Evolutionary conservation across 1,140 invertebrate species (phyloP).

Genomic region (Coelopa frigida): DNA sequence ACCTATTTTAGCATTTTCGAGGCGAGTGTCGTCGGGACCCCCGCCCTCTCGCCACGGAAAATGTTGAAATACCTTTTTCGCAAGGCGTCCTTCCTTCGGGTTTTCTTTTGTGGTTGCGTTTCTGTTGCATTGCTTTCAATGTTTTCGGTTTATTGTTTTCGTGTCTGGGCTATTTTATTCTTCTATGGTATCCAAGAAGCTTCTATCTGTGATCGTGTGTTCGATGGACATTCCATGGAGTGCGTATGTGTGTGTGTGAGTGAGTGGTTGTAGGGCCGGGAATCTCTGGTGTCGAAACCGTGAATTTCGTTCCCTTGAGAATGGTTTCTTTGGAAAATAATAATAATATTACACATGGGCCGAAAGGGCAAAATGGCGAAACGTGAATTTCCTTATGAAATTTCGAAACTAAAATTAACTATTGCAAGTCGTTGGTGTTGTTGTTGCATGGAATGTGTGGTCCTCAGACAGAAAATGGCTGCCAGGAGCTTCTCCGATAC

Average conservation of each 20-base stretch:
- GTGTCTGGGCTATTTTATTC: slow-evolving; percentile 7
- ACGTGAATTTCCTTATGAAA: not conserved
- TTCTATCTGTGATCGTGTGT: too few species aligned
- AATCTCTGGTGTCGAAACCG: not conserved
- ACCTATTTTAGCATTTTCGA: slow-evolving; percentile 10
- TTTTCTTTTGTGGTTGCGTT: not conserved
- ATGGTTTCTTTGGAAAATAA: not conserved
- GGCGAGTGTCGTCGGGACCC: not conserved
- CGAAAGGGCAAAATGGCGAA: not conserved
- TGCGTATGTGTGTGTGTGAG: not conserved
- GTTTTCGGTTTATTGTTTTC: not conserved
- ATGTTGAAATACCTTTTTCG: slow-evolving; percentile 7
- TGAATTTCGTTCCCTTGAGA: not conserved
- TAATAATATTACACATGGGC: not conserved
- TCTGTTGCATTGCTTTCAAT: not conserved
- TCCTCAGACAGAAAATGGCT: not conserved
- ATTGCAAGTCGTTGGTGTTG: slow-evolving; percentile 7
- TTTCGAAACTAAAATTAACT: slow-evolving; percentile 4
- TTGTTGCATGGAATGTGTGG: not conserved
- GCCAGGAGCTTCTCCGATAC: slow-evolving; percentile 6
- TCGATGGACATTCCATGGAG: too few species aligned
- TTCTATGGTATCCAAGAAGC: slow-evolving; percentile 10
- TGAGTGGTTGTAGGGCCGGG: not conserved
- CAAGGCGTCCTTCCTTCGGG: not conserved
- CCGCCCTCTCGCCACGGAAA: not conserved